Base-by-base conservation (phyloP, 2,888 invertebrate genomes). In the Neelides folsomi region DNA sequence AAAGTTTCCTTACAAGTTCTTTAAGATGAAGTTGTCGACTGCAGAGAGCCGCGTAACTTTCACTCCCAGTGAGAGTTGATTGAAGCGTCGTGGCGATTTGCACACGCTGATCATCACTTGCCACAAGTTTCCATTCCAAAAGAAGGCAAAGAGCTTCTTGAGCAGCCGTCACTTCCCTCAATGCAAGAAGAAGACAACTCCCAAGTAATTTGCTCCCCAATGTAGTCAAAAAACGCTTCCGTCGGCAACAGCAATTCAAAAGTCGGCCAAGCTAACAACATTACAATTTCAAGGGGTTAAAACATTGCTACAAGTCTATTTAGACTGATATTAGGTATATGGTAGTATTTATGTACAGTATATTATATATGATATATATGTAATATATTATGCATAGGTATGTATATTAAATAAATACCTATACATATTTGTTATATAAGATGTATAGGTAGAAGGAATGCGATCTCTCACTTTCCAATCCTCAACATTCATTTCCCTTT, bases 81-180 rank as follows among this genome's bases (percentile, higher is more conserved):
- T 84, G 82, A 49, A 85, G 72, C 1, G 83, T 79, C 34, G 82
- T 82, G 42, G 82, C 81, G 54, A 82, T 79, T 71, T 83, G 83
- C 56, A 66, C 66, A 57, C 75, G 65, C 55, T 73, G 68, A 62
- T 76, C 77, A 52, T 73, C 73, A 56, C 73, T 75, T 34, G 76
- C 73, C 18, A 80, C 68, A 20, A 84, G 74, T 66, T 83, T 80
- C 79, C 83, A 80, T 70, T 86, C 86, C 56, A 86, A 71, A 79
- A 85, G 81, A 46, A 82, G 74, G 69, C 84, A 83, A 49, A 86
- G 72, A 0, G 80, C 79, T 69, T 83, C 78, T 66, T 80, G 75
- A 1, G 79, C 79, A 56, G 58, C 53, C 72, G 74, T 66, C 68
- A 77, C 78, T 66, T 80, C 83, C 54, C 82, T 74, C 56, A 85